Percentiles rank a stretch among this genome's conserved stretches.
phyloP scores from a whole-genome alignment of 2,888 invertebrate genomes.

The Camponotus fellah region DNA sequence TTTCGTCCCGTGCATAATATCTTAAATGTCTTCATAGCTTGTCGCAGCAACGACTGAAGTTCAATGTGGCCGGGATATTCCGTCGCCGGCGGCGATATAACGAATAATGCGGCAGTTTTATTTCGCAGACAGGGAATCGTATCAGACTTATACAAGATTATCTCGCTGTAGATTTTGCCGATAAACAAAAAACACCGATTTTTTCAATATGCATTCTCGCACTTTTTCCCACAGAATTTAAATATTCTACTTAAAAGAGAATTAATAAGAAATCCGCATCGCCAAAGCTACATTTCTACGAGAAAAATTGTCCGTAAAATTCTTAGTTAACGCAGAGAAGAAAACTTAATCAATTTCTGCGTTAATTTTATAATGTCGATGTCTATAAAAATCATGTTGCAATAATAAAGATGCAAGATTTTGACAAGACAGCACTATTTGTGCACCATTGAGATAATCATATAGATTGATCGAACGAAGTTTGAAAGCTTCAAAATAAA shows the following conservation, averaged over 20 bases:
- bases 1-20: slow-evolving; percentile 79
- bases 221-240: not conserved
- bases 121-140: not conserved
- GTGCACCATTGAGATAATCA: not conserved
- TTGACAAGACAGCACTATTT: not conserved
- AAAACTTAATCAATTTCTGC: no score
- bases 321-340: no score
- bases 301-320: no score
- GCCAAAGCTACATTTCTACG: no score
- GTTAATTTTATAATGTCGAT: no score
- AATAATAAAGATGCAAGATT: not conserved
- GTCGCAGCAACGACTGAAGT: slow-evolving; percentile 51
- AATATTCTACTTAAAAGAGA: not conserved
- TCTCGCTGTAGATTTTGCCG: not conserved
- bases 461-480: not conserved
- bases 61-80: slow-evolving; percentile 10
- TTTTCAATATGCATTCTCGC: not conserved
- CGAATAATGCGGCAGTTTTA: slow-evolving; percentile 42
- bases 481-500: not conserved
- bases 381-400: no score
- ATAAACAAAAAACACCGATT: not conserved
- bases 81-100: slow-evolving; percentile 22
- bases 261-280: not conserved
- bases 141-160: not conserved
- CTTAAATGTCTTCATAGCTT: slow-evolving; percentile 83